Evolutionary conservation across 2,797 vertebrate species (phyloP), one percentile per base, ranked within the genome.

Genomic region (Echiichthys vipera): DNA sequence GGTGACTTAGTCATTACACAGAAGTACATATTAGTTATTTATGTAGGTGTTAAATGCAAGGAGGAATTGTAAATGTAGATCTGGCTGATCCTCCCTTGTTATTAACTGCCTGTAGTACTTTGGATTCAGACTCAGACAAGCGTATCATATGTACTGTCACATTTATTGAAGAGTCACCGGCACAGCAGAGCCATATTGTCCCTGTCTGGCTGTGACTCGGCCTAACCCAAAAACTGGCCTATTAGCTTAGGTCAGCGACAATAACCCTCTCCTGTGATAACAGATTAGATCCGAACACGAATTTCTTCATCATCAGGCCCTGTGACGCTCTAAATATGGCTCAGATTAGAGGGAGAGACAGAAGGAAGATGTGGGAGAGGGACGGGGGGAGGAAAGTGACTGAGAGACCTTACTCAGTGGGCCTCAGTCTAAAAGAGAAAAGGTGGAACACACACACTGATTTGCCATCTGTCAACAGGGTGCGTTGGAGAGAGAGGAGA

Each of bases 391-490:
- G 78, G 81, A 81, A 79, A 81, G 83, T 64, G 77, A 81, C 68
- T 65, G 82, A 70, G 72, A 56, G 76, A 91, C 87, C 88, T 89
- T 39, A 71, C 86, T 72, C 88, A 66, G 83, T 77, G 43, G n/a
- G 91, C 54, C 57, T 72, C 66, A 20, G 77, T 80, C 89, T 84
- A 82, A 89, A 90, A 88, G 89, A 85, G 88, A 89, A 87, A 86
- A 86, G 88, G 90, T 90, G 86, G 89, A 89, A 89, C 87, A 90
- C 89, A 82, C 92, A 92, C 84, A 90, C 91, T 91, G 89, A 65
- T 81, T 73, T n/a, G 59, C 93, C 91, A 93, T 93, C 92, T 93
- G 91, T 85, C 87, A 87, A 70, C 55, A 65, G 82, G 74, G 66
- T 58, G 71, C 55, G 67, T 65, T 15, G 55, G 55, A 40, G 46